Base-by-base conservation (phyloP, 2,888 invertebrate species). In the Callinectes sapidus region DNA sequence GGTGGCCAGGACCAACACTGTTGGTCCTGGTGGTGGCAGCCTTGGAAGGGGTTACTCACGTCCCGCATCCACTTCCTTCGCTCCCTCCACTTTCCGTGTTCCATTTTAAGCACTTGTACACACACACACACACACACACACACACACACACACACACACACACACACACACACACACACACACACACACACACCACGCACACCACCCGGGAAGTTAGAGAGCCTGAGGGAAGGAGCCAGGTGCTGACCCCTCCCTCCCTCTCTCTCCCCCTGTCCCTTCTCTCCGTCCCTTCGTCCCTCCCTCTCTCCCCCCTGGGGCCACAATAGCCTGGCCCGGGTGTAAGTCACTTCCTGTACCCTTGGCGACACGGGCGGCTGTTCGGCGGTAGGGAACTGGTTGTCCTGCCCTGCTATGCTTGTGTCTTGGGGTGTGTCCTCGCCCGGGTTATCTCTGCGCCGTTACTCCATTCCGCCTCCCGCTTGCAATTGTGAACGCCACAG, bases 141-240 rank as follows among this genome's bases (percentile, higher is more conserved):
- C 48, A 10, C 48, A 10, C 48, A 10, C 48, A 10, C 48, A 48
- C 48, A 48, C 48, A 48, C 48, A 48, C 48, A 48, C 48, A 48
- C 48, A 48, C 48, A 48, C 48, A 48, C 48, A 71, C 71, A n/a
- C 28, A 71, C 13, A 28, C 71, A 71, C 71, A n/a, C 71, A 71
- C 61, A 48, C 48, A 48, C 48, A 48, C 48, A 71, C 71, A n/a
- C 28, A 71, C 71, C 13, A 28, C 28, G 71, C 71, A 71, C 71
- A 71, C 71, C 71, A 71, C 71, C 71, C 71, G 71, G 71, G 71
- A 71, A 71, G 71, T 71, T 71, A 71, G 71, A 71, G 71, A 71
- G 71, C 71, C 71, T 71, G n/a, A 71, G 71, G 71, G 71, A 71
- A 71, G 28, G 28, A 71, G 71, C 71, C 71, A 71, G 71, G 71